Base-by-base conservation (phyloP, 92 coral and sea anemone genomes). In the Paramuricea clavata region DNA sequence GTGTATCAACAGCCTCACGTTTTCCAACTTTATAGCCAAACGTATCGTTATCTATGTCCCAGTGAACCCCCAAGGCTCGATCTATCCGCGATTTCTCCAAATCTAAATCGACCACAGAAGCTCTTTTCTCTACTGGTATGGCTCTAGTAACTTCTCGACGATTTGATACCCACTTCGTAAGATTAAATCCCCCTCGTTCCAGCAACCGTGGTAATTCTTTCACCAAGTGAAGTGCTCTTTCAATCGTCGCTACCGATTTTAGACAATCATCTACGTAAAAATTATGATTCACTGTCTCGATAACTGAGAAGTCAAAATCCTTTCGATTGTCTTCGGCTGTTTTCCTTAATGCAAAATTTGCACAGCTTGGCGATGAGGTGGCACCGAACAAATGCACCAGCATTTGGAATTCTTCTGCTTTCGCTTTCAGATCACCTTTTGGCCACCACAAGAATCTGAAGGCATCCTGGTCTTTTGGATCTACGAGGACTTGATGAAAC, bases 371-470 rank as follows among this genome's bases (percentile, higher is more conserved):
- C 67, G 71, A 70, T 8, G 69, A 69, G 2, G 69, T 70, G 3
- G 70, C 87, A 1, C 87, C 81, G 39, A 83, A 70, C 27, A 57
- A 64, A 44, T 83, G 81, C 8, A 67, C 78, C 36, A 44, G 27
- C 76, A 82, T 65, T 22, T 57, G 89, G 44, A 21, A 71, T 13
- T 85, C 83, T 73, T 32, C 39, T 11, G 61, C 88, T 12, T 87
- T 85, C 27, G 78, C 59, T 2, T 91, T 31, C 35, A 86, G 6
- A 56, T 93, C 92, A 13, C 90, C 91, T n/a, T 34, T 39, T 28
- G 89, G 91, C 95, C 95, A 93, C 94, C 94, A 91, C 77, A 93
- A 47, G 23, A 88, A 93, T 39, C 96, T 85, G 22, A 88, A 73
- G 2, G 88, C 90, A 16, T 93, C 93, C 16, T 93, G 87, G 49